A percentile compares a stretch with the other conserved stretches of the same genome.
These are phyloP conservation scores for Thereva nobilitata DNA, from an alignment of 2,888 invertebrate species.

Conservation along the genomic window DNA sequence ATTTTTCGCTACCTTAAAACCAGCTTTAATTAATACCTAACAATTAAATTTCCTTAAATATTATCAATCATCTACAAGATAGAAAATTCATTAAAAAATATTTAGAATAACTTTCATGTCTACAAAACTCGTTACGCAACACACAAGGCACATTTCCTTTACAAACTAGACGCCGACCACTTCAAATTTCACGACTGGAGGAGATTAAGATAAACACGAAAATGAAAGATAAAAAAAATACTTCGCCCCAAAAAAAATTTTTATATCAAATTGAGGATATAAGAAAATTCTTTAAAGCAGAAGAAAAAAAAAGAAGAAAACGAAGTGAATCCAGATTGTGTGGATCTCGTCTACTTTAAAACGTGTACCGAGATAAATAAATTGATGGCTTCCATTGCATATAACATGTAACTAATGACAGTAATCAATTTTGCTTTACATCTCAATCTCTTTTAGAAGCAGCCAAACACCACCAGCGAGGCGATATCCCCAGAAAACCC, in stretches of 20 bases:
- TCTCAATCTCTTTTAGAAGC: constrained; percentile 58
- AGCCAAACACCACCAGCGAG: constrained; percentile 34
- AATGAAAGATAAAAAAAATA: constrained; percentile 6
- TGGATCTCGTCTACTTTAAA: constrained; percentile 42
- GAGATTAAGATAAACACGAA: constrained; percentile 26
- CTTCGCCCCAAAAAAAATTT: constrained; percentile 4
- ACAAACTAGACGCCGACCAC: too few relatives aligned
- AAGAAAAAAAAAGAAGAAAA: constrained; percentile 4
- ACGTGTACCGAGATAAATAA: constrained; percentile 60
- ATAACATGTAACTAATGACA: constrained; percentile 61
- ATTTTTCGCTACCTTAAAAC: too few relatives aligned
- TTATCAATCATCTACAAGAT: too few relatives aligned
- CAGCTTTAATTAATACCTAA: too few relatives aligned
- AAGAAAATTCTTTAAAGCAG: constrained; percentile 26
- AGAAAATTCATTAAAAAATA: too few relatives aligned
- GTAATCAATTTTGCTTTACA: constrained; percentile 61
- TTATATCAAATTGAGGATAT: constrained; percentile 28
- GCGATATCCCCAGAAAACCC: constrained; percentile 7
- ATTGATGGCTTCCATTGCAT: constrained; percentile 61
- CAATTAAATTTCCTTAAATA: too few relatives aligned
- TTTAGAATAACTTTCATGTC: too few relatives aligned
- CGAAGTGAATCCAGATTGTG: background rate
- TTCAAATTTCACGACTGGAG: constrained; percentile 4
- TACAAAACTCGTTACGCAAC: too few relatives aligned
- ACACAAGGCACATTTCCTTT: too few relatives aligned